Evolutionary conservation across 2,888 invertebrate genomes (phyloP).

Genomic region (Sabatieria punctata): DNA sequence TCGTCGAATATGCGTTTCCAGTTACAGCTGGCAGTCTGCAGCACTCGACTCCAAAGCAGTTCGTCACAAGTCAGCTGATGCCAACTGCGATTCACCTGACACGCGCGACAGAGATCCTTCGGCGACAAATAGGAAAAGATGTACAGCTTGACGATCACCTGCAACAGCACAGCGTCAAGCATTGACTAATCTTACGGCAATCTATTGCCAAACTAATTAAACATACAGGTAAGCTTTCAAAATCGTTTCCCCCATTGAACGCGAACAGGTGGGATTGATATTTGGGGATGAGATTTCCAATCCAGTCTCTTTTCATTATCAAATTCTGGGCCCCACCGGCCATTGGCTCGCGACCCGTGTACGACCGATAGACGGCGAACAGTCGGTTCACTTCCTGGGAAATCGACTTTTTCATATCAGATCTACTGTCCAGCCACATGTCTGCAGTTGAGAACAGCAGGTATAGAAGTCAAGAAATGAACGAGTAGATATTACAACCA

Average conservation of each 20-base stretch:
- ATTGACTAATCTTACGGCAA: too few relatives aligned
- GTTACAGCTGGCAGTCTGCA: background rate
- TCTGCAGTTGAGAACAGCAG: too few relatives aligned
- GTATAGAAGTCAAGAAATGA: too few relatives aligned
- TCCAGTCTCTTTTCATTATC: background rate
- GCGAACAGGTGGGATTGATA: too few relatives aligned
- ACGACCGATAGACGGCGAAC: conserved; percentile 4
- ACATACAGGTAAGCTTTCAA: too few relatives aligned
- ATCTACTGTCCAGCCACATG: too few relatives aligned
- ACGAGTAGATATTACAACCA: too few relatives aligned
- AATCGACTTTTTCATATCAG: background rate
- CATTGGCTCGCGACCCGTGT: conserved; percentile 9
- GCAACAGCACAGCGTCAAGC: too few relatives aligned
- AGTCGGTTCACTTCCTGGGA: conserved; percentile 6
- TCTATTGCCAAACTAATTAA: too few relatives aligned
- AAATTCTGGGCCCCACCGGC: conserved; percentile 10
- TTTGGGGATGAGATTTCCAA: background rate
- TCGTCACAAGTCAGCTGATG: conserved; percentile 3
- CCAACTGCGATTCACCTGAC: conserved; percentile 1
- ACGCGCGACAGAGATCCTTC: conserved; percentile 1
- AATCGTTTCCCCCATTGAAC: too few relatives aligned
- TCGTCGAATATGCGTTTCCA: conserved; percentile 7
- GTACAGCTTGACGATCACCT: background rate
- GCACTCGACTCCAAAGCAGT: conserved; percentile 1
- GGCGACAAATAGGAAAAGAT: conserved; percentile 2